Percentiles rank a stretch among this genome's conserved stretches.
These are phyloP conservation scores for Cyaniris semiargus DNA, from an alignment of 2,888 invertebrate species.

Conservation along the genomic window DNA sequence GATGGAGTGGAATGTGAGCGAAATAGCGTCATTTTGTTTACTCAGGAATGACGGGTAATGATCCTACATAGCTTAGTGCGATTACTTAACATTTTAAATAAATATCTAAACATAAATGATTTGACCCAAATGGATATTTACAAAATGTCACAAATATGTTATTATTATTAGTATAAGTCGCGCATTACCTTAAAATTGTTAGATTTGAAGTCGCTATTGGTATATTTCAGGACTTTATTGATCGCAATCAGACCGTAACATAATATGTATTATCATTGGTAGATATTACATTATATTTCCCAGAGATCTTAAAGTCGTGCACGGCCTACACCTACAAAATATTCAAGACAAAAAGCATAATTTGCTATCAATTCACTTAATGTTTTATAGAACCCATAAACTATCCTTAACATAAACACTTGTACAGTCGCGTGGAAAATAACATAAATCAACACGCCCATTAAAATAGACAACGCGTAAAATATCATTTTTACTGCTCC, in stretches of 20 bases:
- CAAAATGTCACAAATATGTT: too few relatives aligned
- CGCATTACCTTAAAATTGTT: too few relatives aligned
- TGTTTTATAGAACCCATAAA: conserved; percentile 17
- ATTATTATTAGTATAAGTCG: too few relatives aligned
- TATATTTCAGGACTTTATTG: too few relatives aligned
- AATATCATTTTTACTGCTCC: conserved; percentile 23
- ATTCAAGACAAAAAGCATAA: background rate
- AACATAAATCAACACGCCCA: conserved; percentile 7
- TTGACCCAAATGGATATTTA: too few relatives aligned
- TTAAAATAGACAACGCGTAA: conserved; percentile 27
- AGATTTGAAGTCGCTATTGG: too few relatives aligned
- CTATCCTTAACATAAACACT: conserved; percentile 5
- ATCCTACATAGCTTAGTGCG: background rate
- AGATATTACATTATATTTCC: too few relatives aligned
- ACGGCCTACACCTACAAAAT: background rate
- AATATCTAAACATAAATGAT: too few relatives aligned
- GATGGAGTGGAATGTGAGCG: conserved; percentile 4
- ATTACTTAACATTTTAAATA: background rate
- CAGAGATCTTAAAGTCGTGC: too few relatives aligned
- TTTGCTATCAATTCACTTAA: background rate
- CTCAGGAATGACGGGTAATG: background rate
- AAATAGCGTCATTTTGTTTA: background rate
- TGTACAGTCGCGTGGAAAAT: conserved; percentile 10
- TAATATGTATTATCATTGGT: too few relatives aligned
- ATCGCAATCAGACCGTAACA: too few relatives aligned